These are phyloP conservation scores for Plodia interpunctella DNA, from an alignment of 1,140 invertebrate genomes.

Conservation along the genomic window DNA sequence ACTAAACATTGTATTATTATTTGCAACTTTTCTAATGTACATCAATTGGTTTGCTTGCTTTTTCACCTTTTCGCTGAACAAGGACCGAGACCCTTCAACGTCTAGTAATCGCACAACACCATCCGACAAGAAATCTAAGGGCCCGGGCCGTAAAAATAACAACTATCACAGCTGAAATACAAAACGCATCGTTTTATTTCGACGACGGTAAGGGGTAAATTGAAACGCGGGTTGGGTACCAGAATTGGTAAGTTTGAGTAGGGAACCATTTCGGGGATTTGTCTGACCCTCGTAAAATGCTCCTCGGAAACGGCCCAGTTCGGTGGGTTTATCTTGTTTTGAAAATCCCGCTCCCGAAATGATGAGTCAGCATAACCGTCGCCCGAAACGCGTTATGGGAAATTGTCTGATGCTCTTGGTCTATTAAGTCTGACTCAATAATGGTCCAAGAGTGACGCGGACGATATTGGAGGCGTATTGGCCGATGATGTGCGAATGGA, in stretches of 20 bases:
- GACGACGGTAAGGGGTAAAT: slow-evolving; percentile 40
- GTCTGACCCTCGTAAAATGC: slow-evolving; percentile 46
- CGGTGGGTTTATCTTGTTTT: slow-evolving; percentile 41
- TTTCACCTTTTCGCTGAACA: background rate
- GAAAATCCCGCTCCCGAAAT: slow-evolving; percentile 29
- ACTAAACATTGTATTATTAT: too few species aligned
- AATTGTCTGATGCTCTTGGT: slow-evolving; percentile 21
- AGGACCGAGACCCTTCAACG: background rate
- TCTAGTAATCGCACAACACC: background rate
- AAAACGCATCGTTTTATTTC: slow-evolving; percentile 38
- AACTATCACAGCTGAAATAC: slow-evolving; percentile 31
- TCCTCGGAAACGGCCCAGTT: slow-evolving; percentile 31
- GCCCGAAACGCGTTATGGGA: slow-evolving; percentile 12
- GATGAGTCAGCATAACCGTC: slow-evolving; percentile 28
- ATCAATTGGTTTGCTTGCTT: too few species aligned
- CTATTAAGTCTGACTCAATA: slow-evolving; percentile 22
- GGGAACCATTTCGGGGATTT: slow-evolving; percentile 43
- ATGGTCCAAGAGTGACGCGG: slow-evolving; percentile 18
- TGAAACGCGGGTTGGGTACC: slow-evolving; percentile 40
- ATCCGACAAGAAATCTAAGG: slow-evolving; percentile 7
- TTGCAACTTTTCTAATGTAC: too few species aligned
- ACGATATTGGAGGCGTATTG: slow-evolving; percentile 1
- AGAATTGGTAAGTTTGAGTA: slow-evolving; percentile 38
- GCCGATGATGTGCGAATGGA: background rate
- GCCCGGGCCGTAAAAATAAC: slow-evolving; percentile 31